Evolutionary conservation across 2,888 invertebrate species (phyloP).

Genomic region (Clivina fossor): DNA sequence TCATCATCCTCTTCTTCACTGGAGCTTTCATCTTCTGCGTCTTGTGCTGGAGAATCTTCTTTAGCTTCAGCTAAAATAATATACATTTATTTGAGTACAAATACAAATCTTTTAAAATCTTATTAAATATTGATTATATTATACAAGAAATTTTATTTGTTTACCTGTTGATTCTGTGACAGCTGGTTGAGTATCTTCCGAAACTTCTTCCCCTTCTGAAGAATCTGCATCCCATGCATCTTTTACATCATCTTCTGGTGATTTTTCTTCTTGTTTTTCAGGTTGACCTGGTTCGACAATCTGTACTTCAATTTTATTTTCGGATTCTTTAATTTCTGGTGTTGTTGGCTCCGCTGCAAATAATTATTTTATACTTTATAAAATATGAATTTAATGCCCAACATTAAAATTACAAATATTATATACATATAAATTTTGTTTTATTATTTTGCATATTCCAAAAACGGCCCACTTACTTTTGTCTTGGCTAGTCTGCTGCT

Average conservation of each 20-base stretch:
- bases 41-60: conserved; percentile 48
- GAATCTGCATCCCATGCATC: conserved; percentile 86
- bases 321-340: conserved; percentile 31
- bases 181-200: conserved; percentile 48
- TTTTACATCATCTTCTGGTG: conserved; percentile 64
- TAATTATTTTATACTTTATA: conserved; percentile 13
- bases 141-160: conserved; percentile 30
- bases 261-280: conserved; percentile 45
- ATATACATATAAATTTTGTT: conserved; percentile 37
- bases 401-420: neutral
- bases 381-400: neutral
- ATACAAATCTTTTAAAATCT: no score
- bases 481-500: conserved; percentile 64
- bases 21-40: conserved; percentile 51
- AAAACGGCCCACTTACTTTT: conserved; percentile 46
- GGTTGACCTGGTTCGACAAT: conserved; percentile 47
- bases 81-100: no score
- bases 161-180: conserved; percentile 33
- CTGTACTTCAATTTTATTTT: conserved; percentile 43
- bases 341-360: conserved; percentile 36
- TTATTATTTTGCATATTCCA: conserved; percentile 41
- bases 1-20: conserved; percentile 56
- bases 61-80: conserved; percentile 35
- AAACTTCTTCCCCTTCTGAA: conserved; percentile 59
- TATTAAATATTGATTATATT: conserved; percentile 36